A percentile compares a stretch with the other conserved stretches of the same genome.
These are phyloP conservation scores for Oreochromis aureus DNA, from an alignment of 2,113 vertebrate genomes.

Conservation along the genomic window DNA sequence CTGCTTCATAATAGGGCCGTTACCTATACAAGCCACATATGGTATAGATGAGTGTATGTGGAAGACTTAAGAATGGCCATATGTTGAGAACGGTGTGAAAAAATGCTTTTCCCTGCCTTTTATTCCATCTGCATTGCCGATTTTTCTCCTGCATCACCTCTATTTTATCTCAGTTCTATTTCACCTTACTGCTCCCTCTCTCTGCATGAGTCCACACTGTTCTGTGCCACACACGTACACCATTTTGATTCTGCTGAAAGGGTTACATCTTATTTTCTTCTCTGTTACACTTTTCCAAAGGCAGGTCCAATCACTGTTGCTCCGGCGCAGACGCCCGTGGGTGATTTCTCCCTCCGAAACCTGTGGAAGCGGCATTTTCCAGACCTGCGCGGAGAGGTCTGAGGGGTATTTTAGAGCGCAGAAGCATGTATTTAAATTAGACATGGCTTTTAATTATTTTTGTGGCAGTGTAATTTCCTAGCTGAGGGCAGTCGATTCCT, in stretches of 20 bases:
- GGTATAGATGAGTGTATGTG: neutral
- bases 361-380: constrained; percentile 56
- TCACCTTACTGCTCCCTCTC: neutral
- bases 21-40: constrained; percentile 12
- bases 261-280: constrained; percentile 28
- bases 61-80: neutral
- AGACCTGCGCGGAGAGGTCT: constrained; percentile 7
- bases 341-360: constrained; percentile 39
- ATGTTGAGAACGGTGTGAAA: neutral
- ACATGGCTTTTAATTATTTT: constrained; percentile 74
- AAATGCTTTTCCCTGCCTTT: neutral
- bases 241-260: neutral
- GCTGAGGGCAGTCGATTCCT: constrained; percentile 53
- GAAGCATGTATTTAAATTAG: constrained; percentile 64
- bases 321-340: neutral
- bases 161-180: neutral
- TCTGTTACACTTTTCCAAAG: constrained; percentile 2
- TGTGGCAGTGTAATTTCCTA: constrained; percentile 60
- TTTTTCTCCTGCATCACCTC: neutral
- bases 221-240: neutral
- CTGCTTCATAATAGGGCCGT: constrained; percentile 56
- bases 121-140: neutral
- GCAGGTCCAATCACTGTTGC: constrained; percentile 16
- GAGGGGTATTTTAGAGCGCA: constrained; percentile 35
- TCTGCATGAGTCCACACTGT: neutral